Base-by-base conservation (phyloP, 2,888 invertebrate genomes). In the Mamestra brassicae region DNA sequence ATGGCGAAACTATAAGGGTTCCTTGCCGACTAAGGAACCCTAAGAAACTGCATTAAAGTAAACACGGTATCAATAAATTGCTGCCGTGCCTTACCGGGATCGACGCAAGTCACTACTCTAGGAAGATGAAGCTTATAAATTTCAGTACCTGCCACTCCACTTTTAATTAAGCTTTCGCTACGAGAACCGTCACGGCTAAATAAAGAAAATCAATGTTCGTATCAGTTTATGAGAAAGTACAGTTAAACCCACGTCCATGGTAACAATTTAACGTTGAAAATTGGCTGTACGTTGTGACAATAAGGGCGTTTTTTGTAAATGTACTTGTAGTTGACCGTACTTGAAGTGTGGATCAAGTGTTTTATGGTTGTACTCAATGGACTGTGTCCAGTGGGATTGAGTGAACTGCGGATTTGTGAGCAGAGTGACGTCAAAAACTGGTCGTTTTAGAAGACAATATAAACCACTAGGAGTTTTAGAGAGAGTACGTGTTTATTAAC, bases 201-300 rank as follows among this genome's bases (percentile, higher is more conserved):
- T 63, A 63, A 80, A 80, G 74, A 80, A 84, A 84, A 84, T 62
- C 80, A 79, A 79, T 83, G 63, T 42, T 3, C 17, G 50, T 58
- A 58, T 47, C 62, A 58, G 10, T 65, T 61, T 34, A 36, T 11
- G 11, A 13, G 5, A 50, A 13, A 10, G 17, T 78, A 74, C 34
- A 38, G 34, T 34, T 13, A 54, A 26, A 13, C 52, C 6, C 10
- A 10, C 47, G 2, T 15, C 8, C 38, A 2, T 15, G 15, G 7
- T 42, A 13, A 36, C 45, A 45, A 10, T 45, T 73, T 54, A 10
- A 67, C 4, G 11, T 36, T 17, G 4, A 47, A 10, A 26, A 0
- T 17, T 7, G 4, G 1, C 45, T 42, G 52, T 77, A 26, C 68
- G 10, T 36, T 36, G 10, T 15, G 7, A 57, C 10, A 17, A 1